Conservation (phyloP, 2,888 invertebrate species). For the Patella depressa region DNA sequence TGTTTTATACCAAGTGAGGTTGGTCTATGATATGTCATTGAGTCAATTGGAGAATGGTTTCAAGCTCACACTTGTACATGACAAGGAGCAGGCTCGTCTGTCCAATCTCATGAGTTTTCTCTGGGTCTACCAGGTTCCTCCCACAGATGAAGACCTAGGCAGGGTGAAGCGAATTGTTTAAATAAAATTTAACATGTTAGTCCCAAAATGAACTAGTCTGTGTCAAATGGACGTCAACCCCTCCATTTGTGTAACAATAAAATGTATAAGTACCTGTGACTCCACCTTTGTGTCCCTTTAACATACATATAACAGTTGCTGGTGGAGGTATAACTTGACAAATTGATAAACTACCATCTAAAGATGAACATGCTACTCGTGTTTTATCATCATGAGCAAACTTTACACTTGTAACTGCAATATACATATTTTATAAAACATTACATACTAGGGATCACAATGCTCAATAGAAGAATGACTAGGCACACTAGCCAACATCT, state of each 20-base stretch:
- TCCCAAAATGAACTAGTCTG: no score
- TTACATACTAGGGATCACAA: not conserved
- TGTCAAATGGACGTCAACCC: no score
- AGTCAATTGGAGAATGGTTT: no score
- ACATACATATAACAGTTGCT: slow-evolving; percentile 80
- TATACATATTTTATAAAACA: not conserved
- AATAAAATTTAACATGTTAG: no score
- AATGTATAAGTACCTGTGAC: slow-evolving; percentile 77
- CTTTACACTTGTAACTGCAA: slow-evolving; percentile 81
- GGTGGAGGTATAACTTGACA: slow-evolving; percentile 79
- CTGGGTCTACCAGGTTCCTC: no score
- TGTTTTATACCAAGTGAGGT: no score
- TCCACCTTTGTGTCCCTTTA: slow-evolving; percentile 83
- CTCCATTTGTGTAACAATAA: not conserved
- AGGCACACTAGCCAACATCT: not conserved
- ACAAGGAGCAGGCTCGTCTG: no score
- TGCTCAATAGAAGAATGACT: not conserved
- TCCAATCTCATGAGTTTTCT: no score
- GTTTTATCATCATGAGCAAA: slow-evolving; percentile 86
- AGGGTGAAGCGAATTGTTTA: no score
- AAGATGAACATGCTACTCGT: slow-evolving; percentile 83
- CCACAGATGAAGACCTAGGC: no score
- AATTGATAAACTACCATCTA: slow-evolving; percentile 84
- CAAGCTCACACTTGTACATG: no score
- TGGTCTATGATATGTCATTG: no score